phyloP scores from a whole-genome alignment of 2,888 invertebrate genomes.

The Gisinianus flammeolus region DNA sequence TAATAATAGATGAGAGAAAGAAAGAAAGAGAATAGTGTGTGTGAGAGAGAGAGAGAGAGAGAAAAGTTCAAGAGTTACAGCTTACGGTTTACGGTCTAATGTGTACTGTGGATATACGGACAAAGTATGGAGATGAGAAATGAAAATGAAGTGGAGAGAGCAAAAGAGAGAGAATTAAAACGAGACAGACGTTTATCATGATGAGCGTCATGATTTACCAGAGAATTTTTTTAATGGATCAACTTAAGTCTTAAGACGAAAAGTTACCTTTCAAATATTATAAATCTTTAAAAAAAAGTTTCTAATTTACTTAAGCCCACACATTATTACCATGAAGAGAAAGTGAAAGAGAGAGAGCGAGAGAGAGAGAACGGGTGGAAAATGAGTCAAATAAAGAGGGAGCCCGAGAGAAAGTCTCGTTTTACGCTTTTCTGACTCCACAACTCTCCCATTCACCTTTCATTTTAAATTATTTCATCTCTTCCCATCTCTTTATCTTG shows the following conservation, averaged over 20 bases:
- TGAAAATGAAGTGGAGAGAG: background rate
- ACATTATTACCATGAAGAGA: background rate
- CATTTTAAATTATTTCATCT: constrained; percentile 1
- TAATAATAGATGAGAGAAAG: no score
- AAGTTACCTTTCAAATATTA: background rate
- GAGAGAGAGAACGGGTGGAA: background rate
- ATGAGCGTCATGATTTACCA: constrained; percentile 6
- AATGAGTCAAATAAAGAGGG: constrained; percentile 13
- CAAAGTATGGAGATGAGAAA: no score
- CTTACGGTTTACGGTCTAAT: no score
- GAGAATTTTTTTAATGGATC: constrained; percentile 6
- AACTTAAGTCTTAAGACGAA: constrained; percentile 1
- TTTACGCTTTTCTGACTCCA: no score
- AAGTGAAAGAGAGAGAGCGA: background rate
- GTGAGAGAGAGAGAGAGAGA: no score
- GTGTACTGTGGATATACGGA: no score
- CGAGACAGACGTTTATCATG: constrained; percentile 8
- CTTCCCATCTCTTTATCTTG: background rate
- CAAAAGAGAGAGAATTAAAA: background rate
- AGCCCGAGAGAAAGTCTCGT: background rate
- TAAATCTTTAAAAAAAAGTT: constrained; percentile 11
- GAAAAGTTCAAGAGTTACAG: no score
- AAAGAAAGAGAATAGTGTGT: no score
- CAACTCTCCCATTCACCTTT: no score
- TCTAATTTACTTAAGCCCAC: constrained; percentile 22